phyloP scores from a whole-genome alignment of 2,113 vertebrate genomes.

The Lates calcarifer region DNA sequence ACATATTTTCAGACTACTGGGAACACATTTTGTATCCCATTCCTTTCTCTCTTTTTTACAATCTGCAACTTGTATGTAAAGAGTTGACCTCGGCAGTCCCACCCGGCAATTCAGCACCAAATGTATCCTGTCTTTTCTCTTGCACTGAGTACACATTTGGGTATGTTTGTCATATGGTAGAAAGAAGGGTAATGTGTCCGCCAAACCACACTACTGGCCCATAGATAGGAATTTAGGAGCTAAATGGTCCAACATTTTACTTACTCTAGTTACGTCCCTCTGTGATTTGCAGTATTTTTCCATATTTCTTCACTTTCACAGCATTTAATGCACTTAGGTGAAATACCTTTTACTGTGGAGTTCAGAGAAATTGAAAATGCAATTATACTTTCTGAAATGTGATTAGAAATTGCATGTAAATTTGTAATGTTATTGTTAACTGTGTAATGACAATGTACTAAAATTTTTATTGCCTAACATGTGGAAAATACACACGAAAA shows the following conservation, averaged over 20 bases:
- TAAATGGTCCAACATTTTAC: conserved; percentile 70
- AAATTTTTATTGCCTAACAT: not conserved
- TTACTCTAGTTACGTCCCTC: conserved; percentile 65
- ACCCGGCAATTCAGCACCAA: conserved; percentile 44
- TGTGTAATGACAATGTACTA: not conserved
- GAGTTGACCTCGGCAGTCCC: conserved; percentile 29
- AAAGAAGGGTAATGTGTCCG: conserved; percentile 49
- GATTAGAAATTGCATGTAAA: not conserved
- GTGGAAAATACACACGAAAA: not conserved
- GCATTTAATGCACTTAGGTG: conserved; percentile 34
- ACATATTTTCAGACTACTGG: conserved; percentile 41
- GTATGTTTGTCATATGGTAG: conserved; percentile 61
- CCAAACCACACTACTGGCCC: conserved; percentile 76
- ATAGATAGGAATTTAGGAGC: conserved; percentile 72
- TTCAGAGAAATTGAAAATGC: conserved; percentile 5
- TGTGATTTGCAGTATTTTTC: conserved; percentile 62
- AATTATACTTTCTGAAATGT: not conserved
- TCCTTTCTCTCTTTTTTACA: conserved; percentile 10
- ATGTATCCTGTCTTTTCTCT: conserved; percentile 52
- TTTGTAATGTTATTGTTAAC: not conserved
- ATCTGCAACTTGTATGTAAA: conserved; percentile 31
- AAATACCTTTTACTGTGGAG: conserved; percentile 26
- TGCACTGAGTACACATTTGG: conserved; percentile 55
- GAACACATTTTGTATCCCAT: conserved; percentile 22
- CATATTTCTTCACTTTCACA: conserved; percentile 46